Evolutionary conservation across 1,140 invertebrate species (phyloP).

Genomic region (Metaphire vulgaris): DNA sequence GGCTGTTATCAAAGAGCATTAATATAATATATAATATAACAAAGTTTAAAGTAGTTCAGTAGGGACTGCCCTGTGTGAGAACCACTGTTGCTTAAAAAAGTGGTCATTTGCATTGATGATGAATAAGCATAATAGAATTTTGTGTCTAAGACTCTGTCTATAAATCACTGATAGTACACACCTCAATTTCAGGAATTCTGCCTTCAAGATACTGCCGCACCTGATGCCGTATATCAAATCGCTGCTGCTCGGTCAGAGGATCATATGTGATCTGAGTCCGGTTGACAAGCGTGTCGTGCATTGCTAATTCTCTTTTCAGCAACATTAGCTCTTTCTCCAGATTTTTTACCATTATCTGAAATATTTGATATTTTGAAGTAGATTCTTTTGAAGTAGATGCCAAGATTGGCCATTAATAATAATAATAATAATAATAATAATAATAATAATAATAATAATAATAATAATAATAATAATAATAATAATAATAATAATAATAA

Average conservation of each 20-base stretch:
- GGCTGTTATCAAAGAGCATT: too few relatives aligned
- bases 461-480: not conserved
- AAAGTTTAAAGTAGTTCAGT: too few relatives aligned
- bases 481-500: not conserved
- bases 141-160: too few relatives aligned
- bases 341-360: conserved; percentile 40
- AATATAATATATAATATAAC: too few relatives aligned
- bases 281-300: conserved; percentile 53
- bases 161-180: too few relatives aligned
- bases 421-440: not conserved
- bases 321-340: conserved; percentile 46
- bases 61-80: too few relatives aligned
- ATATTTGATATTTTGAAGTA: too few relatives aligned
- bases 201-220: conserved; percentile 47
- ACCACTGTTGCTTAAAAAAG: too few relatives aligned
- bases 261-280: conserved; percentile 47
- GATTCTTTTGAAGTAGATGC: too few relatives aligned
- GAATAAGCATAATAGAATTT: too few relatives aligned
- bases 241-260: conserved; percentile 50
- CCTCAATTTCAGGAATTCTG: conserved; percentile 48
- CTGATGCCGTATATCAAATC: conserved; percentile 49
- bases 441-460: not conserved
- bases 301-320: conserved; percentile 50
- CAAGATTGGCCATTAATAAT: not conserved
- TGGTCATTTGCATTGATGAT: too few relatives aligned